phyloP scores from a whole-genome alignment of 2,888 invertebrate genomes.

The Myopa tessellatipennis region DNA sequence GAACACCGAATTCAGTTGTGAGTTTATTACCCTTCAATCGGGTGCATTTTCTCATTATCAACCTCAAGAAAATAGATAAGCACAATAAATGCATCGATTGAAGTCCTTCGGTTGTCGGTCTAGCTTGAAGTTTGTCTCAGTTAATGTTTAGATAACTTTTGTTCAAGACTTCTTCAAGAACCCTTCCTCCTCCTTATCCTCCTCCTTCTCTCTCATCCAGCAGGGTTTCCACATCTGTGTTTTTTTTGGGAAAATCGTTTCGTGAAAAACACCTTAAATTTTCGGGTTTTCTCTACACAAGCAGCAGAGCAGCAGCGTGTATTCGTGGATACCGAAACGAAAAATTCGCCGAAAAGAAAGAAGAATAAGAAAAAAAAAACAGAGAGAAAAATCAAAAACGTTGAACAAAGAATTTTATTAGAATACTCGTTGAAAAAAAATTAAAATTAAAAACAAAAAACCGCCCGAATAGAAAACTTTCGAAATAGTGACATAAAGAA shows the following conservation, averaged over 20 bases:
- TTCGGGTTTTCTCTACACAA: slow-evolving; percentile 20
- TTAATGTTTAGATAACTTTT: too few species aligned
- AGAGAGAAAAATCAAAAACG: too few species aligned
- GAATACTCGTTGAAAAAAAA: background rate
- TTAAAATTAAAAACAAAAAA: background rate
- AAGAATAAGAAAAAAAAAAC: too few species aligned
- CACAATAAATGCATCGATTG: background rate
- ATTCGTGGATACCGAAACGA: slow-evolving; percentile 32
- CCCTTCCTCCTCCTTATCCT: background rate
- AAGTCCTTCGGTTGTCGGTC: background rate
- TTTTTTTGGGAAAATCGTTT: too few species aligned
- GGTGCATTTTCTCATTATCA: slow-evolving; percentile 25
- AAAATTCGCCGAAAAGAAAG: background rate
- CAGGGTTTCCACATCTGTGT: too few species aligned
- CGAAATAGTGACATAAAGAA: background rate
- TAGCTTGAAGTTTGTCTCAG: too few species aligned
- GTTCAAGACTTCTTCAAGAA: too few species aligned
- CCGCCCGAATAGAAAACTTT: background rate
- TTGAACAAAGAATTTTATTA: too few species aligned
- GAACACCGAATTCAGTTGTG: slow-evolving; percentile 31
- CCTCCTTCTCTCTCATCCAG: too few species aligned
- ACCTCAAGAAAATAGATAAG: background rate
- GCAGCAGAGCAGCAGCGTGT: background rate
- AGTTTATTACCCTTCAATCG: slow-evolving; percentile 43
- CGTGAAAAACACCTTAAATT: background rate